Base-by-base conservation (phyloP, 1,140 invertebrate genomes). In the Ectropis grisescens region DNA sequence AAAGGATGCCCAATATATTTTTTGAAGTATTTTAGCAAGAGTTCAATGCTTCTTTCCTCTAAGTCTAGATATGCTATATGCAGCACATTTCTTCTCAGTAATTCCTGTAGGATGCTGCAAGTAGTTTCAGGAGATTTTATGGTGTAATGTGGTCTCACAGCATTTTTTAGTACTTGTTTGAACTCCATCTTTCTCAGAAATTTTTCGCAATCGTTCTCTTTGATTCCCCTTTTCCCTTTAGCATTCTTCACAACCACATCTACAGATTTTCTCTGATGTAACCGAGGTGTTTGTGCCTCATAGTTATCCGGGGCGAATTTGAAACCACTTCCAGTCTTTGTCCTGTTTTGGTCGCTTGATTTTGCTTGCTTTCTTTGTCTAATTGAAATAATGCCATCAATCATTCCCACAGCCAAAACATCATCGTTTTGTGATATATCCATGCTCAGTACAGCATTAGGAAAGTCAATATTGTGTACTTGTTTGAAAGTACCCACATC, bases 381-480 rank as follows among this genome's bases (percentile, higher is more conserved):
- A 12, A 98, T 90, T 2, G 94, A 95, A 41, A 98, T 87, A 23
- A 97, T 82, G 27, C 95, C 94, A 82, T 97, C 93, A n/a, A 93
- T 88, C 90, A 96, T 95, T 31, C 96, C 96, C 30, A 92, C 92
- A 22, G 91, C 93, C 42, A 98, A 68, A 12, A 92, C 90, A 59
- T 93, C 89, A 82, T 98, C 93, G 61, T 93, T 87, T 38, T 88
- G 83, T 76, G 95, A 84, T 48, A 90, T 85, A 36, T 88, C 95
- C 54, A 98, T 75, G 76, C 94, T 96, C 2, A 98, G 83, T 29
- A 99, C 87, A 13, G 94, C 88, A 83, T 96, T 97, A 4, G 96
- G 91, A 74, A 94, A 97, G 61, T 93, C 91, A 12, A 98, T 83
- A 8, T 93, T 93, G 56, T 98, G 93, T 7, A 98, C 90, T 1